Percentiles rank a stretch among this genome's conserved stretches.
phyloP scores from a whole-genome alignment of 2,797 vertebrate genomes.

The Decapterus maruadsi region DNA sequence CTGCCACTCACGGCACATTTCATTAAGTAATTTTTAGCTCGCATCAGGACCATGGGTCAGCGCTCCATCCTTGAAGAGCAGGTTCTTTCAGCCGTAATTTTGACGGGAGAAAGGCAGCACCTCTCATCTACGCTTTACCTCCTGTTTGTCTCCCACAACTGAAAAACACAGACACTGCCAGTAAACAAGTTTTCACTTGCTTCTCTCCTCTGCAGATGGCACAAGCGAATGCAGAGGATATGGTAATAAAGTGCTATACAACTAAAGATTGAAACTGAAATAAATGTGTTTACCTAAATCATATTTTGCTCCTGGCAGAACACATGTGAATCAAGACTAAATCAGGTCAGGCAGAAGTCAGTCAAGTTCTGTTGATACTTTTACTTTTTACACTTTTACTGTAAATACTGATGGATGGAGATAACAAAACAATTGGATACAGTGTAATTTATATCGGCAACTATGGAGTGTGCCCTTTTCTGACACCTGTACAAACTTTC shows the following conservation, averaged over 20 bases:
- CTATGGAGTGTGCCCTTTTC: background rate
- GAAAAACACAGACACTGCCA: constrained; percentile 21
- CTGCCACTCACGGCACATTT: constrained; percentile 77
- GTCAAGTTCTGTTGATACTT: background rate
- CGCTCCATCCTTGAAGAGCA: constrained; percentile 69
- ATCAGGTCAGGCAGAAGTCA: background rate
- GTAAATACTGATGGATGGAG: background rate
- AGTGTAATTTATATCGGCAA: background rate
- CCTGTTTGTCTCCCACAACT: constrained; percentile 13
- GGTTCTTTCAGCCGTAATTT: constrained; percentile 58
- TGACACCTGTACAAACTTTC: background rate
- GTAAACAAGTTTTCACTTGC: constrained; percentile 18
- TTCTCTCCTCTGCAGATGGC: constrained; percentile 32
- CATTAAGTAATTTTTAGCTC: constrained; percentile 76
- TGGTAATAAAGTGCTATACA: constrained; percentile 18
- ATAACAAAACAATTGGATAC: background rate
- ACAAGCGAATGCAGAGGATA: constrained; percentile 29
- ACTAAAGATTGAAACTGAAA: constrained; percentile 22
- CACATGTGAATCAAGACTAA: background rate
- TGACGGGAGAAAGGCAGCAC: constrained; percentile 17
- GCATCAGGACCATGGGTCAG: constrained; percentile 71
- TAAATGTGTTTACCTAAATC: background rate
- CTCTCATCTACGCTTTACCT: constrained; percentile 22
- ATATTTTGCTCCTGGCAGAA: background rate
- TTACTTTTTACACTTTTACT: background rate